Base-by-base conservation (phyloP, 2,797 vertebrate genomes). In the Coracias cyanogaster region DNA sequence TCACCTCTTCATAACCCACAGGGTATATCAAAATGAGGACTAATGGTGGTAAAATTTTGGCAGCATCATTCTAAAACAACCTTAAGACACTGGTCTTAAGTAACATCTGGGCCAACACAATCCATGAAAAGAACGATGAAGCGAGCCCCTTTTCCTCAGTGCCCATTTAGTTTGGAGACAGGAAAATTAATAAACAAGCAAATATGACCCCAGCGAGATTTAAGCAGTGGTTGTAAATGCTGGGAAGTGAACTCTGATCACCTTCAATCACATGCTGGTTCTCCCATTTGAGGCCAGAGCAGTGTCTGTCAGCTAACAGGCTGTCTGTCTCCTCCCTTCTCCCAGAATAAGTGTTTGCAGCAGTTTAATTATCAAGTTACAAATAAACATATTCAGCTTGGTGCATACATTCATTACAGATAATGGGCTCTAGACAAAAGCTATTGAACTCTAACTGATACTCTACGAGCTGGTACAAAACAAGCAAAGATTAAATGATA, bases 351-450 rank as follows among this genome's bases (percentile, higher is more conserved):
- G 82, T 66, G 54, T 79, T 82, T 94, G 87, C 79, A 93, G 87
- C 62, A 94, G 94, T 73, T 94, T 95, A 95, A 95, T 96, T 94
- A 95, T 94, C 79, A 86, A 94, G 89, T 95, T 81, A 91, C 94
- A 95, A 93, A 95, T 91, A 96, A 95, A 96, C 93, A 95, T 92
- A 92, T 94, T 95, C 95, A 94, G 82, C 82, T 95, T 90, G 87
- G 80, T 94, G 87, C 95, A 94, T 93, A 96, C 86, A 96, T 95
- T 96, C 91, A 96, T 96, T 96, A 95, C 52, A 91, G 89, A 93
- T 95, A 96, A 96, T 67, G 77, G 95, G 93, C 95, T 91, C 70
- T 57, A 96, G 91, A 97, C 91, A 96, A 96, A 96, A 94, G 94
- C 94, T 94, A 90, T 62, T 94, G 93, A 96, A 96, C 82, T 93